Base-by-base conservation (phyloP, 2,113 vertebrate species). In the Ramphastos sulfuratus region DNA sequence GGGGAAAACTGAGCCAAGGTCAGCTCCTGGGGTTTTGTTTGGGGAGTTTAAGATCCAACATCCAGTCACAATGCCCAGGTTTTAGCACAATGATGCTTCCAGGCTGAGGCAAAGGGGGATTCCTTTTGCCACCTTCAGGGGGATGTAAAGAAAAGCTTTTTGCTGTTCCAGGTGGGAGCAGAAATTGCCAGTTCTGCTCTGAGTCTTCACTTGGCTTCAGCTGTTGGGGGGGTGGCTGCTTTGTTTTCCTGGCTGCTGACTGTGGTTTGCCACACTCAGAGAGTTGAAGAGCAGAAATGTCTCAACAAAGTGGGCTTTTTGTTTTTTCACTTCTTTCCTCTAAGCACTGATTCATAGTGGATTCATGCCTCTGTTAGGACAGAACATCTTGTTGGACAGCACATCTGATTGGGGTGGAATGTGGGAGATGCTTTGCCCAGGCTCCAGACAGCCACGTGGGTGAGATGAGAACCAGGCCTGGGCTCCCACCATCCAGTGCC, bases 221-320 rank as follows among this genome's bases (percentile, higher is more conserved):
- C 0, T 19, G 24, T 4, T 12, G 16, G 5, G 42, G 50, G 50
- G 9, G 2, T 16, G 50, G 75, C 30, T 0, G 1, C 24, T 35
- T 35, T 16, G 23, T 8, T 33, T 21, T n/a, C 3, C 56, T 16
- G 28, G 20, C 80, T 60, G 48, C 42, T 20, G 0, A 4, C 7
- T 2, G 19, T 8, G 17, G 23, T 13, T 48, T 46, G 70, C 56
- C 20, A 6, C 9, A 1, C 80, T 17, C 7, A 2, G 23, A 30
- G 2, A 20, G 12, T 4, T 59, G 0, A 10, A 15, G 7, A 69
- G 39, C 67, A 65, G 63, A 30, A 10, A 48, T 50, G 64, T 33
- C 31, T 79, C 63, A 20, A 17, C n/a, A 37, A 50, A 72, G 33
- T 19, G 15, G 19, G 4, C n/a, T 55, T 28, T 12, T 3, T 33